A percentile compares a stretch with the other conserved stretches of the same genome.
phyloP scores from a whole-genome alignment of 2,888 invertebrate genomes.

The Campoletis raptor region DNA sequence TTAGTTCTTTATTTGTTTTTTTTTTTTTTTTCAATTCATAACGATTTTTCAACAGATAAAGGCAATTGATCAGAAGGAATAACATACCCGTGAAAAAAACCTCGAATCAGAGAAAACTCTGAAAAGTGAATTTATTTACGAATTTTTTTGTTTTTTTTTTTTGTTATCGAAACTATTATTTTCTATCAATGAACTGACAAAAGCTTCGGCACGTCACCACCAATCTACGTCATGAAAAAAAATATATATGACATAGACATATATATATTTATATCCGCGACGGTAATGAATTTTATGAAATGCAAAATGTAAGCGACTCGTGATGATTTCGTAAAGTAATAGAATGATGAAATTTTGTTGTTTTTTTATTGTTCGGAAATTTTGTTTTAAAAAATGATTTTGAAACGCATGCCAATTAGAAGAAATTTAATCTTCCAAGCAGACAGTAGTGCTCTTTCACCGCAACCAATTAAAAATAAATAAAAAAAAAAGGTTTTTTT shows the following conservation, averaged over 20 bases:
- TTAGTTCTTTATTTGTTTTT: constrained; percentile 13
- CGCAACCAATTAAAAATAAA: constrained; percentile 81
- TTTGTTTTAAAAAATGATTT: constrained; percentile 74
- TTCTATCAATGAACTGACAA: constrained; percentile 8
- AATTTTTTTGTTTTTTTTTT: neutral
- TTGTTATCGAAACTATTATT: neutral
- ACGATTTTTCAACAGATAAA: constrained; percentile 13
- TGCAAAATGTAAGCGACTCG: constrained; percentile 71
- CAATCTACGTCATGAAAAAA: constrained; percentile 58
- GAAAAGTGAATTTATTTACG: neutral
- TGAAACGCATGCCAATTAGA: constrained; percentile 84
- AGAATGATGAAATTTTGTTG: constrained; percentile 71
- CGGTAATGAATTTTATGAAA: constrained; percentile 71
- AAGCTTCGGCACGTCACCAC: constrained; percentile 66
- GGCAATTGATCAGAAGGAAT: constrained; percentile 3
- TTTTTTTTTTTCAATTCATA: constrained; percentile 43
- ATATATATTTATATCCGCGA: constrained; percentile 52
- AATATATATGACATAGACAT: constrained; percentile 20
- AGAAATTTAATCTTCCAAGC: constrained; percentile 84
- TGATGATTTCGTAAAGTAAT: constrained; percentile 77
- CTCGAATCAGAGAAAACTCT: neutral
- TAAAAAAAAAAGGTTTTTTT: constrained; percentile 69
- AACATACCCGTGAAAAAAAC: neutral
- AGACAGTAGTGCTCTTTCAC: constrained; percentile 84
- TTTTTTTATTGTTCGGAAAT: constrained; percentile 31